Evolutionary conservation across 2,797 vertebrate species (phyloP), one percentile per base, ranked within the genome.

Genomic region (Thripadectes ignobilis): DNA sequence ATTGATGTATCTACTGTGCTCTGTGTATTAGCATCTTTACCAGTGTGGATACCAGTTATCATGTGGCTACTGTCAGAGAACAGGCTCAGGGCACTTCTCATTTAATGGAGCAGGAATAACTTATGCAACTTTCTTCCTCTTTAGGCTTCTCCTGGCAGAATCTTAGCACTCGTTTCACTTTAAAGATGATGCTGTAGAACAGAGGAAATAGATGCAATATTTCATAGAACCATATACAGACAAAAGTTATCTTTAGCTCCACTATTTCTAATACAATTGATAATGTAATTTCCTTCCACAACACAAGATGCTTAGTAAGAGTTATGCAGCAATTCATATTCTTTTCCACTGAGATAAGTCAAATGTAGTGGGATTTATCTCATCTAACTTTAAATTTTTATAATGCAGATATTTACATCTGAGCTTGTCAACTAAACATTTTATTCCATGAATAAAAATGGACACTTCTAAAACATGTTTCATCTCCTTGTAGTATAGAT

Each of bases 211-310:
- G 41, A 49, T 77, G 32, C 52, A 81, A 45, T 76, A 84, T 75
- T 75, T 93, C 74, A 73, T 41, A 15, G 52, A 59, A 72, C 49
- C 38, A 20, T 45, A 46, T 14, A 21, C 7, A 84, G 27, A 43
- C 87, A 92, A 89, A 88, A 78, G 58, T 86, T 93, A 82, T 58
- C 66, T 94, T 92, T 92, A 88, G 22, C n/a, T 86, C 29, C 24
- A 34, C 43, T 86, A 36, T 69, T 93, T 87, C 74, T 81, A 76
- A 76, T 45, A 62, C 13, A 86, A 81, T 46, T 62, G 80, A 72
- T 91, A 94, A 81, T 14, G 30, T 14, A 77, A 92, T 84, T 93
- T 90, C 32, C 34, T 88, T 86, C 39, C 38, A 65, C 10, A 75
- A 61, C 19, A 86, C 1, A 15, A 92, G 15, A 81, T 73, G 26